Conservation (phyloP, 2,888 invertebrate genomes). For the Tanaodytes sp. region DNA sequence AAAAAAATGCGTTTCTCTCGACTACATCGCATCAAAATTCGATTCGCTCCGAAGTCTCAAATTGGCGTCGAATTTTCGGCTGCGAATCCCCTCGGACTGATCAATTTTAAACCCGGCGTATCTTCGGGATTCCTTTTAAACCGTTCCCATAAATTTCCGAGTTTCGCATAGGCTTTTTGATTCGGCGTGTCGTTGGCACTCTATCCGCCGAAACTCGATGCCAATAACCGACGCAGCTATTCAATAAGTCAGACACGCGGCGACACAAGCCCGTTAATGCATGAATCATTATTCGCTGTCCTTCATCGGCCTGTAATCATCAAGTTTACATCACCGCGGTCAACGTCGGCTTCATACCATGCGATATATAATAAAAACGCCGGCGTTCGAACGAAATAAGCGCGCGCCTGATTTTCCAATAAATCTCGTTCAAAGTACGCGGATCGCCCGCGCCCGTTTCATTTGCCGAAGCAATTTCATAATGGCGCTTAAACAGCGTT, state of each 20-base stretch:
- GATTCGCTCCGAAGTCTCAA: no score
- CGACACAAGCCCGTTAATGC: constrained; percentile 24
- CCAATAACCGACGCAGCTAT: no score
- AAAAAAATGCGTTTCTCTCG: no score
- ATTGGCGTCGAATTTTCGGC: no score
- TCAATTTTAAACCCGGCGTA: no score
- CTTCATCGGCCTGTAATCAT: constrained; percentile 43
- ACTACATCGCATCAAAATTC: no score
- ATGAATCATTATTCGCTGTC: constrained; percentile 25
- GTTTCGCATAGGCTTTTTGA: no score
- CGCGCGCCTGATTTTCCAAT: constrained; percentile 64
- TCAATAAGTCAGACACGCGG: constrained; percentile 34
- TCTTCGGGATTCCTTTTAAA: no score
- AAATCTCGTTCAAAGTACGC: constrained; percentile 65
- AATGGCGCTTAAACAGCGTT: constrained; percentile 67
- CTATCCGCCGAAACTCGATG: no score
- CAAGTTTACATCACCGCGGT: constrained; percentile 41
- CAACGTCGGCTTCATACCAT: constrained; percentile 25
- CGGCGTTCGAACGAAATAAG: constrained; percentile 11
- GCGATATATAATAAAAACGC: constrained; percentile 38
- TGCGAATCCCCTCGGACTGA: no score
- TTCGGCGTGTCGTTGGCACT: no score
- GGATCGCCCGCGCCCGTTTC: constrained; percentile 59
- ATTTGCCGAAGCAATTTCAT: constrained; percentile 69
- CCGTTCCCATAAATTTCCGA: no score